These are phyloP conservation scores for Lepidochrysops patricia DNA, from an alignment of 2,888 invertebrate species.

Conservation along the genomic window DNA sequence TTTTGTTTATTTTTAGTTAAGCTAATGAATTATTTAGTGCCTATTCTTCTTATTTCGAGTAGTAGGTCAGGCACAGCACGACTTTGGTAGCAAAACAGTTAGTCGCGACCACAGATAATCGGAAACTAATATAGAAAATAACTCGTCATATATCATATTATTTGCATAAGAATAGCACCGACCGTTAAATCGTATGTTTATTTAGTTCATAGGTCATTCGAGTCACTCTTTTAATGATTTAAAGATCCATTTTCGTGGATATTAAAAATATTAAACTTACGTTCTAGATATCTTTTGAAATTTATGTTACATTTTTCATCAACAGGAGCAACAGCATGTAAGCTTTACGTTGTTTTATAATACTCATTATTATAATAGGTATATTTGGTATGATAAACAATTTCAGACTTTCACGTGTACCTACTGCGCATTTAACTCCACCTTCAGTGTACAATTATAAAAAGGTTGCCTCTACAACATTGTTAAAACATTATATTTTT, in stretches of 20 bases:
- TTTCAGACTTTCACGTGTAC: too few relatives aligned
- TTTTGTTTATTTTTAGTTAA: not conserved
- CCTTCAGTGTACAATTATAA: too few relatives aligned
- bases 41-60: not conserved
- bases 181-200: constrained; percentile 7
- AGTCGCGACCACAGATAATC: not conserved
- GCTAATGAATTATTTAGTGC: not conserved
- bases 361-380: too few relatives aligned
- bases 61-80: not conserved
- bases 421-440: too few relatives aligned
- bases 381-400: too few relatives aligned
- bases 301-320: too few relatives aligned
- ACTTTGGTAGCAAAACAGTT: not conserved
- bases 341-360: too few relatives aligned
- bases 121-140: not conserved
- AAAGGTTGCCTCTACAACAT: too few relatives aligned
- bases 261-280: not conserved
- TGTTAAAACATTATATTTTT: too few relatives aligned
- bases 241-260: not conserved
- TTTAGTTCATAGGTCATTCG: not conserved
- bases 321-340: too few relatives aligned
- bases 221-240: not conserved
- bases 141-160: not conserved
- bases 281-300: too few relatives aligned
- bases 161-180: not conserved